These are phyloP conservation scores for Rhinoraja longicauda DNA, from an alignment of 2,797 vertebrate species.

Conservation along the genomic window DNA sequence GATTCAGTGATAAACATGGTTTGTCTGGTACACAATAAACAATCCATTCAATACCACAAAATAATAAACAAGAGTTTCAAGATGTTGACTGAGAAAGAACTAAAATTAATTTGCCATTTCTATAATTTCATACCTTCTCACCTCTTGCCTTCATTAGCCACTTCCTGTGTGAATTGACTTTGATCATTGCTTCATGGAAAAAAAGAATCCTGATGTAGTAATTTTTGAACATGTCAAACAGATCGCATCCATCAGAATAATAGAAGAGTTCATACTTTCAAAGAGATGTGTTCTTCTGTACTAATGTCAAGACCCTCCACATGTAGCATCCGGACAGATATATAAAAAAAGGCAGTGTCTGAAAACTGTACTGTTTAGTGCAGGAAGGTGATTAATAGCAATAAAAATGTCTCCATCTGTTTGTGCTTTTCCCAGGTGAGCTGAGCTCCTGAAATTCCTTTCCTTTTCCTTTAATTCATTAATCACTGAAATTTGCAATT, in stretches of 20 bases:
- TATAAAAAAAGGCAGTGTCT: neutral
- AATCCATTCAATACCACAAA: neutral
- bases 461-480: constrained; percentile 36
- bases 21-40: neutral
- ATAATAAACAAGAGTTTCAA: neutral
- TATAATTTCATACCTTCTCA: neutral
- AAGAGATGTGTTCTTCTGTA: constrained; percentile 14
- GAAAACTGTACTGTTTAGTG: neutral
- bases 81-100: neutral
- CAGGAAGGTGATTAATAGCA: constrained; percentile 22
- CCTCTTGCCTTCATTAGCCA: neutral
- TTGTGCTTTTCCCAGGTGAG: constrained; percentile 37
- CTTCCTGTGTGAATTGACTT: neutral
- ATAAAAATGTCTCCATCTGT: constrained; percentile 32
- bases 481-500: constrained; percentile 35
- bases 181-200: neutral
- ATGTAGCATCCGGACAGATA: neutral
- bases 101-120: constrained; percentile 2
- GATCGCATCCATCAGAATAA: neutral
- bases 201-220: neutral
- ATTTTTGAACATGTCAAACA: constrained; percentile 16
- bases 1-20: neutral
- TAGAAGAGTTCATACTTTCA: neutral
- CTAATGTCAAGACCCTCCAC: neutral
- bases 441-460: constrained; percentile 36